Conservation (phyloP, 2,797 vertebrate species). For the Oceanodroma leucorhoa region DNA sequence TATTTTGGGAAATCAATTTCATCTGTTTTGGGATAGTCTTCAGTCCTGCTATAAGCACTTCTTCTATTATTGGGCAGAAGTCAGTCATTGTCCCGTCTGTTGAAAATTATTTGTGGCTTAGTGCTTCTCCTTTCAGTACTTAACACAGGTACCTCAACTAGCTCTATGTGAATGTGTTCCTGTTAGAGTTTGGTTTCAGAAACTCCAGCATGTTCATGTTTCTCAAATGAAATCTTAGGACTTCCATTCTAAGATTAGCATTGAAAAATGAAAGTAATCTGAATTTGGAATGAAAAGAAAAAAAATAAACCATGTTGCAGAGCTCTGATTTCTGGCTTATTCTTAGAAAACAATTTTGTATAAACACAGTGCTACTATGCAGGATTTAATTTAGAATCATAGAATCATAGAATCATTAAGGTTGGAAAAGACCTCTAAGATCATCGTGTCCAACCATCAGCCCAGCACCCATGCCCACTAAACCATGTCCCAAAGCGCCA, state of each 20-base stretch:
- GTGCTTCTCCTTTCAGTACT: not conserved
- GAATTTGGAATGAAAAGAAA: not conserved
- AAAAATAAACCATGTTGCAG: not conserved
- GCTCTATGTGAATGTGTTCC: not conserved
- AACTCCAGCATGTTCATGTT: not conserved
- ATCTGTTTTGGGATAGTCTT: not conserved
- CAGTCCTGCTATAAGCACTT: not conserved
- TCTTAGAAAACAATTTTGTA: not conserved
- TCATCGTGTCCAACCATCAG: too few species aligned
- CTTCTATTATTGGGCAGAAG: not conserved
- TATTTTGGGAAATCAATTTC: not conserved
- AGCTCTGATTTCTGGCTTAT: not conserved
- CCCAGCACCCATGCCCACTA: too few species aligned
- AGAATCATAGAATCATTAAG: too few species aligned
- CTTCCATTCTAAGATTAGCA: not conserved
- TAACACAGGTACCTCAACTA: not conserved
- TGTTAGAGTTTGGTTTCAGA: not conserved
- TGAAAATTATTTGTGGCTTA: not conserved
- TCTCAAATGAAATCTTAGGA: not conserved
- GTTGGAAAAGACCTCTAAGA: too few species aligned
- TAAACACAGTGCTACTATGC: not conserved
- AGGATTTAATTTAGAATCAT: too few species aligned
- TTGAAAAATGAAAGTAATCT: not conserved
- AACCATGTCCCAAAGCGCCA: too few species aligned
- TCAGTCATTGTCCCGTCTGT: not conserved